Conservation (phyloP, 2,113 vertebrate genomes). For the Heloderma charlesbogerti region DNA sequence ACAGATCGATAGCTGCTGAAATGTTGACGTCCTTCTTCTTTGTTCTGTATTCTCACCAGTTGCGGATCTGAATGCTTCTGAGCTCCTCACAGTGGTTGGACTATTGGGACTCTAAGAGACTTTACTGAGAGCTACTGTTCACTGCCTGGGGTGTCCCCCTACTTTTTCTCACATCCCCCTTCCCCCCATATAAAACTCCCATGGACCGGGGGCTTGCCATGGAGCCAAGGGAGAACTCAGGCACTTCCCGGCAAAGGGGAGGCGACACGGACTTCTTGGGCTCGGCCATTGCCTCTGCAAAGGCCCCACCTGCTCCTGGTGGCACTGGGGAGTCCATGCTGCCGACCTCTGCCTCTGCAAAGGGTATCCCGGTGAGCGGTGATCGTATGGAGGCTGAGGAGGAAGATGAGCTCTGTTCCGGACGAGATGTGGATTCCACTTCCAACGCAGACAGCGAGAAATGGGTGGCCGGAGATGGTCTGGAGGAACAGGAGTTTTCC, state of each 20-base stretch:
- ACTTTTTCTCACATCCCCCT: conserved; percentile 28
- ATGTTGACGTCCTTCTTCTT: conserved; percentile 40
- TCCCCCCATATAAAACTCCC: conserved; percentile 63
- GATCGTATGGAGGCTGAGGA: conserved; percentile 87
- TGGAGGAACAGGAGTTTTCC: conserved; percentile 98
- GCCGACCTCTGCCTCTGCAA: conserved; percentile 68
- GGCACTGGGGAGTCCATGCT: conserved; percentile 74
- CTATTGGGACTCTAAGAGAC: conserved; percentile 57
- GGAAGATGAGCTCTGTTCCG: conserved; percentile 86
- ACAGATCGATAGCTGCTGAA: rapidly evolving
- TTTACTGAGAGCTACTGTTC: conserved; percentile 44
- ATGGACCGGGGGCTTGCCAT: conserved; percentile 79
- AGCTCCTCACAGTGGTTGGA: conserved; percentile 66
- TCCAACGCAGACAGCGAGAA: conserved; percentile 90
- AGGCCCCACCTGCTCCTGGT: conserved; percentile 55
- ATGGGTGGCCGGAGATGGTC: conserved; percentile 88
- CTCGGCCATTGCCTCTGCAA: conserved; percentile 58
- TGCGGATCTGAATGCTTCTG: conserved; percentile 76
- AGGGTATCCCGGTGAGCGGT: conserved; percentile 75
- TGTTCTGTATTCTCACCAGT: conserved; percentile 64
- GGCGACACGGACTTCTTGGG: conserved; percentile 85
- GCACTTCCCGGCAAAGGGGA: conserved; percentile 88
- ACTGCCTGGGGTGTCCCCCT: conserved; percentile 53
- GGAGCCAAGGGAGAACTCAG: conserved; percentile 92
- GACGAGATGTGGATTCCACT: conserved; percentile 89